Evolutionary conservation across 2,113 vertebrate genomes (phyloP), one percentile per base, ranked within the genome.

Genomic region (Coryphaenoides rupestris): DNA sequence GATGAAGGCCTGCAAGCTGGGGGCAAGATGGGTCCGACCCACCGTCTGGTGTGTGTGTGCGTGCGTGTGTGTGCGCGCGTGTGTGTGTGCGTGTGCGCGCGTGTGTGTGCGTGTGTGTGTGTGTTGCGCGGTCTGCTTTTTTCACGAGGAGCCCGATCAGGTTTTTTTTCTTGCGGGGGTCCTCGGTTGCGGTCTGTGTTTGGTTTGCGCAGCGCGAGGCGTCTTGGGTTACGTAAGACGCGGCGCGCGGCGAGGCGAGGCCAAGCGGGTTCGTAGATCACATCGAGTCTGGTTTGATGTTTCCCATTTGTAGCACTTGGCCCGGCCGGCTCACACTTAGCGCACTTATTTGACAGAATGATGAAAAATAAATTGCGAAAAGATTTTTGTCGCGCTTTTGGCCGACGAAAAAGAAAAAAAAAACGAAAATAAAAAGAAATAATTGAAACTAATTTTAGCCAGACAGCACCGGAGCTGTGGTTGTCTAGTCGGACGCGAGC

Each of bases 391-490:
- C 62, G 69, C 53, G 69, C 13, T 59, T 72, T 58, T 58, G 59
- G 60, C 40, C 52, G 57, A 9, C 9, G 33, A 40, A 40, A 9
- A 40, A 33, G 28, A 33, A 33, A 33, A 52, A 33, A 33, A 33
- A 52, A 56, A 50, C 52, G 55, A 60, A 60, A 67, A 66, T 7
- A 56, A 17, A 69, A 46, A 54, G 5, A 40, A 40, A 40, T 5
- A 40, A 40, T 40, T 40, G 33, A 12, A 5, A 28, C 56, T 68
- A n/a, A 47, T 33, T 71, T 69, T 4, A 57, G 68, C 56, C 50
- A 49, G 55, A 56, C 58, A 19, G 49, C 65, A 64, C 63, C 72
- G 62, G 53, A 62, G 58, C 63, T 60, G 60, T 21, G 73, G 65
- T 61, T 58, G 73, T 56, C 69, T 70, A 17, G n/a, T 24, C 19